A percentile compares a stretch with the other conserved stretches of the same genome.
Evolutionary conservation across 1,140 invertebrate species (phyloP).

Genomic region (Camponotus pennsylvanicus): DNA sequence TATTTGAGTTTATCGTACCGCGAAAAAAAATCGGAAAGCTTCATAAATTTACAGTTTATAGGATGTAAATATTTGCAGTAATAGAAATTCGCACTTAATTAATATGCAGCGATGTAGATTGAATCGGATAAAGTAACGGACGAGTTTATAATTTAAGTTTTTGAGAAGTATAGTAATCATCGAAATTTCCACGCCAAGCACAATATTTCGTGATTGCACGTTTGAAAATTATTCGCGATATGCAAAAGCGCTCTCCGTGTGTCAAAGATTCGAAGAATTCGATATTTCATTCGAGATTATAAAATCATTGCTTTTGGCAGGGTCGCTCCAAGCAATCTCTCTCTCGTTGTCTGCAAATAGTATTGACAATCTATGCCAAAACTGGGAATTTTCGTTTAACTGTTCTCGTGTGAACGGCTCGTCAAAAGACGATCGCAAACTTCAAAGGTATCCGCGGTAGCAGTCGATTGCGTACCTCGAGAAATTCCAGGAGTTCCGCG

Average conservation of each 20-base stretch:
- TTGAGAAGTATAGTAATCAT: background rate
- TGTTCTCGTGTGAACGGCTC: slow-evolving; percentile 7
- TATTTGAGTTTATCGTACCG: slow-evolving; percentile 34
- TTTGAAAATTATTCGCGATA: background rate
- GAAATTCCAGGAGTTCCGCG: slow-evolving; percentile 58
- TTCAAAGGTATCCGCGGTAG: slow-evolving; percentile 58
- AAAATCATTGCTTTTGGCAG: slow-evolving; percentile 5
- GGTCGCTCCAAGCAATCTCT: background rate
- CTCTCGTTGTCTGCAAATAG: background rate
- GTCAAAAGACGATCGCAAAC: slow-evolving; percentile 27
- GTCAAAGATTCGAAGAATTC: slow-evolving; percentile 1
- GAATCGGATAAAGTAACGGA: background rate
- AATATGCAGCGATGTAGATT: background rate
- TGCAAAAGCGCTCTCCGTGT: background rate
- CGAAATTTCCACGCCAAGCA: background rate
- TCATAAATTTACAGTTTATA: slow-evolving; percentile 24
- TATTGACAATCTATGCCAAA: slow-evolving; percentile 19
- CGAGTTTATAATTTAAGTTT: background rate
- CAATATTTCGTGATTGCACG: background rate
- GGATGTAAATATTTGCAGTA: slow-evolving; percentile 24
- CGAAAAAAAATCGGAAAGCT: slow-evolving; percentile 49
- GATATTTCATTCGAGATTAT: background rate
- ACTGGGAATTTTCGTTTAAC: slow-evolving; percentile 26
- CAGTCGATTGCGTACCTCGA: slow-evolving; percentile 48
- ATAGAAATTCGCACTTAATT: background rate